Conservation (phyloP, 1,140 invertebrate species). For the Sesamia nonagrioides region DNA sequence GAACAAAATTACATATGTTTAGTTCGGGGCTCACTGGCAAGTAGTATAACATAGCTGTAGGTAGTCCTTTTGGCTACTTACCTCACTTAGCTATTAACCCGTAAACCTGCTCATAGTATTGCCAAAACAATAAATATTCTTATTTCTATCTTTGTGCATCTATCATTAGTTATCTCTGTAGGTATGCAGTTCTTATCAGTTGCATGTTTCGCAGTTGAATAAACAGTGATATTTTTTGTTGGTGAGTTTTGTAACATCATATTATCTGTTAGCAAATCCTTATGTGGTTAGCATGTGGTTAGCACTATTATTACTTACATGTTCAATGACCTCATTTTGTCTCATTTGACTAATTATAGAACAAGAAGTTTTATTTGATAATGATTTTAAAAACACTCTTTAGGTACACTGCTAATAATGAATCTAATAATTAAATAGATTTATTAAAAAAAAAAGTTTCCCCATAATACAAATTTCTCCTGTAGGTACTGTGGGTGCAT, state of each 20-base stretch:
- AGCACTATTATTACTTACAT: not conserved
- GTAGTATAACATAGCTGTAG: too few species aligned
- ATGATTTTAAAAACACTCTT: too few species aligned
- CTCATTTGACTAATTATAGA: not conserved
- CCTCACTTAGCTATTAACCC: too few species aligned
- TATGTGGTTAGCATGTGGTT: not conserved
- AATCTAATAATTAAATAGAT: too few species aligned
- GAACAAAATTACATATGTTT: not conserved
- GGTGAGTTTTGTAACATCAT: not conserved
- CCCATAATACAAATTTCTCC: too few species aligned
- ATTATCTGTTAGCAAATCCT: not conserved
- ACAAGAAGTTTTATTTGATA: too few species aligned
- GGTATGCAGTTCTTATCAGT: slow-evolving; percentile 5
- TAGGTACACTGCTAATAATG: too few species aligned
- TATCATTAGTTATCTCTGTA: not conserved
- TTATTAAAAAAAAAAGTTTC: too few species aligned
- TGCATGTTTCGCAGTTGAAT: not conserved
- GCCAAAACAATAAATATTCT: not conserved
- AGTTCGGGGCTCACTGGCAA: too few species aligned
- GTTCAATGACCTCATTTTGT: not conserved
- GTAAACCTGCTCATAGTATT: too few species aligned
- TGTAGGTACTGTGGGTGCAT: too few species aligned
- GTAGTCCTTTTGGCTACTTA: too few species aligned
- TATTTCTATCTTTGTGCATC: not conserved
- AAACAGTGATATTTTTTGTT: not conserved